Base-by-base conservation (phyloP, 2,888 invertebrate genomes). In the Perithous albicinctus region DNA sequence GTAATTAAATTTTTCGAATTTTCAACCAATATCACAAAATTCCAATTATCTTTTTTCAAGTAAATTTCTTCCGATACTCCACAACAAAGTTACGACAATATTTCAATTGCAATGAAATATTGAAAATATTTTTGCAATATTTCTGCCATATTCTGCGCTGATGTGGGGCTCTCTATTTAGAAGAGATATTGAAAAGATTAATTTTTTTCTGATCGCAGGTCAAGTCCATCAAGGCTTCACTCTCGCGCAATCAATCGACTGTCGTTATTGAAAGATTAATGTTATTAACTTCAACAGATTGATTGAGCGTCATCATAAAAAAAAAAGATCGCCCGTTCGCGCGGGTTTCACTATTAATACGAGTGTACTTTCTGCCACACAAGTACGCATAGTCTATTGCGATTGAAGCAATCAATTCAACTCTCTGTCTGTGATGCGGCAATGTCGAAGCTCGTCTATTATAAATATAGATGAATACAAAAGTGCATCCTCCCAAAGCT, bases 231-330 rank as follows among this genome's bases (percentile, higher is more conserved):
- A n/a, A n/a, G n/a, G n/a, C 5, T 6, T 20, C 29, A 15, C 26
- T n/a, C 5, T 29, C 7, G 18, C 12, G 5, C 15, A 5, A 26
- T 43, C 43, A 18, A 2, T 32, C 46, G 2, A n/a, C 35, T 18
- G 20, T n/a, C 35, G 20, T 48, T 35, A 67, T 48, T 12, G 48
- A 67, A 48, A 32, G 66, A 67, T 48, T 48, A 67, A 67, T 48
- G 4, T 48, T 35, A 32, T 67, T 67, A 51, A n/a, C 35, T 20
- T 20, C 12, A 20, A 67, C 12, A n/a, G 20, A 67, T 18, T 67
- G 32, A 35, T 67, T 48, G 66, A 20, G 43, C 1, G 15, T 15
- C 48, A 32, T 20, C 5, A 6, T 20, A 51, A 23, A 51, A 51
- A 48, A 48, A 46, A 20, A 8, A 48, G 4, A 1, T 48, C 32